Base-by-base conservation (phyloP, 2,888 invertebrate species). In the Xiphydria camelus region DNA sequence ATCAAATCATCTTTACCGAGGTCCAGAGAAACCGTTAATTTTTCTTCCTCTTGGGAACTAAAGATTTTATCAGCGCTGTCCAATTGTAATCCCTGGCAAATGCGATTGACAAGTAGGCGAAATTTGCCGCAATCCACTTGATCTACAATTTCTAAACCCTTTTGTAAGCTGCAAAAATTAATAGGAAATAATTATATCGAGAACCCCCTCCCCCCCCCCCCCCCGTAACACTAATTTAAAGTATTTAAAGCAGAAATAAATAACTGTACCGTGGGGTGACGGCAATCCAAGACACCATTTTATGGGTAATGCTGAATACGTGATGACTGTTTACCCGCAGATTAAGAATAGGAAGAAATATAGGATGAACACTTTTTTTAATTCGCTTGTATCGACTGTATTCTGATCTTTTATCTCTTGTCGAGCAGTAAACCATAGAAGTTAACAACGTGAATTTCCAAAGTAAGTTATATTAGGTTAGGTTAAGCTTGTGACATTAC, bases 71-170 rank as follows among this genome's bases (percentile, higher is more conserved):
- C 46, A 31, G 45, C 45, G 1, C 38, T 37, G 20, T 45, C 49
- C 14, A 55, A 52, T 21, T 63, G 60, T 9, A 71, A 45, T 4
- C 57, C 62, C 21, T 68, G 66, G 34, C 71, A 72, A 29, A 73
- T 61, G 45, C 61, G 58, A 44, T 64, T 71, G 4, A 66, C 59
- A 1, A 73, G 55, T 3, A 62, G 57, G 3, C 68, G 61, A 12
- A 73, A 65, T 57, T 73, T 73, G 20, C 59, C 60, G 22, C 53
- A 67, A 34, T 73, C 70, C 4, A 73, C 33, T 45, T 57, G 55
- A 41, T 61, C 52, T 9, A 64, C 48, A 23, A 67, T 57, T 3
- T 51, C 52, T 5, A 73, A 41, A 10, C 71, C 73, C 34, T 53
- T 47, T 45, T 64, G 56, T 1, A 70, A 40, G 14, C 73, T 73